Percentiles rank a stretch among this genome's conserved stretches.
Evolutionary conservation across 2,888 invertebrate genomes (phyloP).

Genomic region (Dasysyrphus albostriatus): DNA sequence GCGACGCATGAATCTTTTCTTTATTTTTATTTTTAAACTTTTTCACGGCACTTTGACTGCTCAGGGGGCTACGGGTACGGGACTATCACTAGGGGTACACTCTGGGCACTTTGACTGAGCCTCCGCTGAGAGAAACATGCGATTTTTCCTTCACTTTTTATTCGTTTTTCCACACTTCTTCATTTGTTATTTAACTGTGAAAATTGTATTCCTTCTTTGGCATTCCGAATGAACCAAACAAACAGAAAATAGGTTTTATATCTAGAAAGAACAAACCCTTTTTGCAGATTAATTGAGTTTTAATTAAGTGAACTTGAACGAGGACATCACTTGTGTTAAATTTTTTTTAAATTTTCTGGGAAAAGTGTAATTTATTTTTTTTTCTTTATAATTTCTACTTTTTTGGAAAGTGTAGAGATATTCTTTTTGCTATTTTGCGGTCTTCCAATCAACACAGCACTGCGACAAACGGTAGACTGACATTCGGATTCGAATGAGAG

Average conservation of each 20-base stretch:
- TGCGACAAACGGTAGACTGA: slow-evolving; percentile 77
- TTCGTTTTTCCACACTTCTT: slow-evolving; percentile 34
- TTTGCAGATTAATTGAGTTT: slow-evolving; percentile 51
- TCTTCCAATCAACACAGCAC: slow-evolving; percentile 73
- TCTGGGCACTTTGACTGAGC: slow-evolving; percentile 11
- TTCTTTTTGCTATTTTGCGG: slow-evolving; percentile 34
- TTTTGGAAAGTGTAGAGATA: slow-evolving; percentile 47
- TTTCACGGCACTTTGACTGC: slow-evolving; percentile 36
- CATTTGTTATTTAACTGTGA: slow-evolving; percentile 64
- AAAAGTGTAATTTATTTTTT: neutral
- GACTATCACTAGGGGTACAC: neutral
- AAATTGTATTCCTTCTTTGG: slow-evolving; percentile 69
- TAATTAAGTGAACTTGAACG: slow-evolving; percentile 62
- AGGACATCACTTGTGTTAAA: slow-evolving; percentile 34
- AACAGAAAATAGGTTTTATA: neutral
- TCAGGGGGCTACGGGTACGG: neutral
- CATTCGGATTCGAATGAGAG: slow-evolving; percentile 64
- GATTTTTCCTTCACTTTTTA: slow-evolving; percentile 30
- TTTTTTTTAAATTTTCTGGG: slow-evolving; percentile 18
- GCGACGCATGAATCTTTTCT: slow-evolving; percentile 58
- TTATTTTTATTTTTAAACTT: slow-evolving; percentile 51
- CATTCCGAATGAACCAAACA: slow-evolving; percentile 14
- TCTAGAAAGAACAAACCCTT: slow-evolving; percentile 45
- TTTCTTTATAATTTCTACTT: slow-evolving; percentile 34
- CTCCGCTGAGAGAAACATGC: slow-evolving; percentile 39